These are phyloP conservation scores for Nothura maculosa DNA, from an alignment of 2,797 vertebrate species.

Conservation along the genomic window DNA sequence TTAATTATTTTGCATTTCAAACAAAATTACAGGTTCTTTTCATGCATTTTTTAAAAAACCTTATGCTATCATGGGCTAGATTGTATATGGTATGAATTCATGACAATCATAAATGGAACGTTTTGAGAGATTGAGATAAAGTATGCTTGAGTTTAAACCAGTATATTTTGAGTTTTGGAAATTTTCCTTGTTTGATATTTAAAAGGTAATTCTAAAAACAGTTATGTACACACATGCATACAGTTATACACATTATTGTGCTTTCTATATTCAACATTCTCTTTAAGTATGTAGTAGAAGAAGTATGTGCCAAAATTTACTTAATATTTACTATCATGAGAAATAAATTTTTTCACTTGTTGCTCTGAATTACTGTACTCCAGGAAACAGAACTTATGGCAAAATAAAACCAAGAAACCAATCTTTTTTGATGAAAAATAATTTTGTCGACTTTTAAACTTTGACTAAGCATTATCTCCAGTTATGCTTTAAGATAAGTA, in stretches of 20 bases:
- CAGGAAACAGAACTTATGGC: not conserved
- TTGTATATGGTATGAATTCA: not conserved
- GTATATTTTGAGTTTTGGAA: not conserved
- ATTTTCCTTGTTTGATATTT: not conserved
- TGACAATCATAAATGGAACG: not conserved
- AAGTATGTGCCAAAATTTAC: not conserved
- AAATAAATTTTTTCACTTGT: not conserved
- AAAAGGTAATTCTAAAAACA: not conserved
- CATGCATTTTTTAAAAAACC: no score
- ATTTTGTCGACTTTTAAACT: not conserved
- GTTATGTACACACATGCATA: fast-evolving
- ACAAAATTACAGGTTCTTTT: not conserved
- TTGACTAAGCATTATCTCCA: not conserved
- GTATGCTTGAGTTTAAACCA: not conserved
- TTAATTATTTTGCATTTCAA: not conserved
- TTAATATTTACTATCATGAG: not conserved
- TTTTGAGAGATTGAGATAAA: not conserved
- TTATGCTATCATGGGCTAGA: no score
- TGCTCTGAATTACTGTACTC: not conserved
- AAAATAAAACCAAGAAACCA: not conserved
- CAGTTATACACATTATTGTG: not conserved
- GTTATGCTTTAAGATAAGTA: not conserved
- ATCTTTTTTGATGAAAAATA: not conserved
- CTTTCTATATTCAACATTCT: not conserved
- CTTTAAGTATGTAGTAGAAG: not conserved